These are phyloP conservation scores for Beroe forskalii DNA, from an alignment of 37 sponge, comb jelly and placozoan species.

Conservation along the genomic window DNA sequence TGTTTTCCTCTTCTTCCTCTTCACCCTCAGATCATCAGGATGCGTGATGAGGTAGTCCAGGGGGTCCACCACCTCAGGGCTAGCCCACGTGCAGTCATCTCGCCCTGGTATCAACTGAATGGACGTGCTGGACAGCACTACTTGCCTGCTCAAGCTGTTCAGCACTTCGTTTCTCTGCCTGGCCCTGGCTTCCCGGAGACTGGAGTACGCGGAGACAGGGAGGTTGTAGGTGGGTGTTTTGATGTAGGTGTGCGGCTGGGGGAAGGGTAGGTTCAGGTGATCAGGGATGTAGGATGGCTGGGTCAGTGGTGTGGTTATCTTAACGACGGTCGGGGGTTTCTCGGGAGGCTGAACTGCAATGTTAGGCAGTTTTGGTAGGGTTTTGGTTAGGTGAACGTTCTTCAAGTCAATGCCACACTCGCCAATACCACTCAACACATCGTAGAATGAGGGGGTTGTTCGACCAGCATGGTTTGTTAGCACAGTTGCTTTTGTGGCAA, in stretches of 20 bases:
- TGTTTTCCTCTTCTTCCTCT: conserved; percentile 1
- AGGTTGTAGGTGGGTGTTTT: conserved; percentile 4
- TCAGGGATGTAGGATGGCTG: conserved; percentile 15
- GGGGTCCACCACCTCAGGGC: neutral
- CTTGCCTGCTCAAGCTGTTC: conserved; percentile 43
- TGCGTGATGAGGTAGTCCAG: conserved; percentile 42
- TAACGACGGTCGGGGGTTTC: conserved; percentile 4
- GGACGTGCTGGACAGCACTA: neutral
- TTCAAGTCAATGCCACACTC: conserved; percentile 32
- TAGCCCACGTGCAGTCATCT: conserved; percentile 34
- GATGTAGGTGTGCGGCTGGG: conserved; percentile 49
- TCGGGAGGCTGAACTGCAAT: neutral
- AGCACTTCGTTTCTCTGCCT: conserved; percentile 39
- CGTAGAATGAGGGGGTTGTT: conserved; percentile 10
- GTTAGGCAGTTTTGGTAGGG: conserved; percentile 9
- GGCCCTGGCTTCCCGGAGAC: conserved; percentile 6
- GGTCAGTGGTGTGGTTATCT: neutral
- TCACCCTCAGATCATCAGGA: neutral
- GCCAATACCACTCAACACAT: neutral
- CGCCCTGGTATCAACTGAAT: conserved; percentile 21
- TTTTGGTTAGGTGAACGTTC: conserved; percentile 21
- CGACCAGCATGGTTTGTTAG: conserved; percentile 22
- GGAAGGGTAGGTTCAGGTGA: conserved; percentile 2
- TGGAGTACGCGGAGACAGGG: conserved; percentile 12
- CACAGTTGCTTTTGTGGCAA: neutral